Evolutionary conservation across 2,113 vertebrate genomes (phyloP), one percentile per base, ranked within the genome.

Genomic region (Apodemus speciosus): DNA sequence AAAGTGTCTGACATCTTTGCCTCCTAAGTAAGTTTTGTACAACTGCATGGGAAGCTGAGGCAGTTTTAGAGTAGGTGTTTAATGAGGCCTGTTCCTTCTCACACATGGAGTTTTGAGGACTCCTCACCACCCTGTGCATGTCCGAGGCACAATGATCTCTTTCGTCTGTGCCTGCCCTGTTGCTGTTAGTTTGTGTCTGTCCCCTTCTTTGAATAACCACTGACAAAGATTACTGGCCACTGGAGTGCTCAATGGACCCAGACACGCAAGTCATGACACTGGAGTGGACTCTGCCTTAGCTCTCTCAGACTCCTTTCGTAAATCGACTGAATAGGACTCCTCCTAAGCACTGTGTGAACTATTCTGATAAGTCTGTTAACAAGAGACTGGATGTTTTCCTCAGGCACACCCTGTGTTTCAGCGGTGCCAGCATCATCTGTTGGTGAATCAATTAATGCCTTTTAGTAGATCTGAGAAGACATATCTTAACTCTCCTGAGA

Each of bases 1-100:
- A 72, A 89, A 73, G 27, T 25, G 32, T 43, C 77, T 92, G 79
- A 86, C 46, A 60, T 53, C 13, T 94, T 94, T 88, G 51, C 79
- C 40, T 94, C 68, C 40, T 38, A 66, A 80, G 21, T 51, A 90
- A 81, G 30, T 81, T 88, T 76, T 46, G 43, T 46, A 46, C 43
- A 46, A 46, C 43, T 46, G 11, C 3, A 40, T 1, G 18, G 35
- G 43, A 85, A 81, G 56, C 77, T 90, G 20, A 14, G 38, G 21
- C n/a, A 80, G 27, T 49, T 75, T 80, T 43, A 56, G 32, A 79
- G 68, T 80, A 11, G 64, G 51, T 7, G 25, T 71, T 66, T 71
- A 88, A 75, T 76, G 43, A 94, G 66, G 6, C 4, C 80, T 58
- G 21, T 18, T 91, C 21, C 49, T 69, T 72, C 89, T 66, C 51